A percentile compares a stretch with the other conserved stretches of the same genome.
phyloP scores from a whole-genome alignment of 1,140 invertebrate species.

The Plodia interpunctella region DNA sequence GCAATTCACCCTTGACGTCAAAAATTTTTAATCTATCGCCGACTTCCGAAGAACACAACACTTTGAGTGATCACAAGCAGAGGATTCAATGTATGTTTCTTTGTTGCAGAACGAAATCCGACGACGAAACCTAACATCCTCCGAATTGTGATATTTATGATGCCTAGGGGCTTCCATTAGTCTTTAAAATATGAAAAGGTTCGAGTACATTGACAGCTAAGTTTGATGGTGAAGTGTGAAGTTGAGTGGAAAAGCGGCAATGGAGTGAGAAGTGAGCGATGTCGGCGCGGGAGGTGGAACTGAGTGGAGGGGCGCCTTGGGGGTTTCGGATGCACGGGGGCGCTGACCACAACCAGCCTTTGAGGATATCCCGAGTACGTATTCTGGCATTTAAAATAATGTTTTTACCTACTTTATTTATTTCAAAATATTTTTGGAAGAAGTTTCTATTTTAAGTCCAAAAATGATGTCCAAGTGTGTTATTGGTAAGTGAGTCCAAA shows the following conservation, averaged over 20 bases:
- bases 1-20: too few species aligned
- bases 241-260: constrained; percentile 20
- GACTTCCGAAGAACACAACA: too few species aligned
- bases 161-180: constrained; percentile 35
- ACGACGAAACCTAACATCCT: constrained; percentile 21
- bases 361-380: constrained; percentile 89
- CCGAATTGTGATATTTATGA: constrained; percentile 37
- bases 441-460: too few species aligned
- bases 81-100: too few species aligned
- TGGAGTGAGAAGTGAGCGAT: constrained; percentile 60
- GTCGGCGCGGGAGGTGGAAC: constrained; percentile 83
- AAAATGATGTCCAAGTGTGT: too few species aligned
- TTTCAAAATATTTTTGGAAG: too few species aligned
- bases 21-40: too few species aligned
- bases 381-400: not conserved
- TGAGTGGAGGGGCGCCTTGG: constrained; percentile 91
- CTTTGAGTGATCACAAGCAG: too few species aligned
- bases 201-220: constrained; percentile 17
- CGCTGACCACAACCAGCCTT: constrained; percentile 83
- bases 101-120: constrained; percentile 32
- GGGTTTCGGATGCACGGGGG: constrained; percentile 93
- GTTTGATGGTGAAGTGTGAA: constrained; percentile 23
- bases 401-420: not conserved
- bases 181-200: constrained; percentile 28
- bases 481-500: too few species aligned